Evolutionary conservation across 2,113 vertebrate species (phyloP).

Genomic region (Gila orcuttii): DNA sequence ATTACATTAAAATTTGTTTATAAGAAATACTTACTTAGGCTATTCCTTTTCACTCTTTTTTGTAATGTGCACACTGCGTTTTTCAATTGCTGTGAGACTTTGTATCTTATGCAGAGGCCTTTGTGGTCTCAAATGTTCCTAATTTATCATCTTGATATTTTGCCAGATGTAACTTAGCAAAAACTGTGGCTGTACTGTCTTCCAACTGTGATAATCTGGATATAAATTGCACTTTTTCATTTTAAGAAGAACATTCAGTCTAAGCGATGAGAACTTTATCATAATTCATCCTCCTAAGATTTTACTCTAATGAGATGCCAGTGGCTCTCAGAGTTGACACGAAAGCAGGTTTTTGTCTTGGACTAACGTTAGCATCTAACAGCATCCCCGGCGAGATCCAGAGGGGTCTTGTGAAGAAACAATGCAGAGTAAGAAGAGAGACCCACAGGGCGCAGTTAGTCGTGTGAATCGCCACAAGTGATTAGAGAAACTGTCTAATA

Average conservation of each 20-base stretch:
- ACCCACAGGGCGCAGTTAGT: constrained; percentile 30
- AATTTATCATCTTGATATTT: not conserved
- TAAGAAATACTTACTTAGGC: not conserved
- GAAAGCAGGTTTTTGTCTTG: constrained; percentile 1
- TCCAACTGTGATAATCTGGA: not conserved
- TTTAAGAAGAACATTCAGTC: not conserved
- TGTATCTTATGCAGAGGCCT: not conserved
- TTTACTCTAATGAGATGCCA: constrained; percentile 8
- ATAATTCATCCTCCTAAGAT: not conserved
- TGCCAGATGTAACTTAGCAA: not conserved
- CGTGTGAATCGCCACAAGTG: constrained; percentile 47
- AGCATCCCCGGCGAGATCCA: not conserved
- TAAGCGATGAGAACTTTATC: not conserved
- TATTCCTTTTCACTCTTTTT: not conserved
- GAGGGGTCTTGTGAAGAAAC: constrained; percentile 12
- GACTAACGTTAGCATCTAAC: constrained; percentile 2
- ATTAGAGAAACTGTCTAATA: constrained; percentile 54
- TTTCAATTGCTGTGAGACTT: not conserved
- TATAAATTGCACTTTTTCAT: not conserved
- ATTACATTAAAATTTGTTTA: not conserved
- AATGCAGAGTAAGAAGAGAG: not conserved
- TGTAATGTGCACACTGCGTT: not conserved
- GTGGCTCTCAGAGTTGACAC: not conserved
- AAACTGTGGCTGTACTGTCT: not conserved
- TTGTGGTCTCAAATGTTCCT: not conserved